phyloP scores from a whole-genome alignment of 2,888 invertebrate genomes.

The Drosophila ochracea region DNA sequence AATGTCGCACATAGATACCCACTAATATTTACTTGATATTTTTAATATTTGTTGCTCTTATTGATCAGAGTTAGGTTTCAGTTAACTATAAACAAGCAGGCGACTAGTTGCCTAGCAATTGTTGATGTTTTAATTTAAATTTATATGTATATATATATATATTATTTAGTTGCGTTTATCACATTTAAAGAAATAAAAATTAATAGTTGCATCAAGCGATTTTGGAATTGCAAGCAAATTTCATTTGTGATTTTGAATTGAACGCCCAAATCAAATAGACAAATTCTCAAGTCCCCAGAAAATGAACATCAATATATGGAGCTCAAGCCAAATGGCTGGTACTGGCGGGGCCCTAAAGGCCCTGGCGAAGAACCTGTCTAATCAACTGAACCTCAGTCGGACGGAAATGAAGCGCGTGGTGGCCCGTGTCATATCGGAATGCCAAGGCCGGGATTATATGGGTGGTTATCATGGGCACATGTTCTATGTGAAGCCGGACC shows the following conservation, averaged over 20 bases:
- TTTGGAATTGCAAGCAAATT: slow-evolving; percentile 19
- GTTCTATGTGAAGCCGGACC: slow-evolving; percentile 60
- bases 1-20: background rate
- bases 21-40: background rate
- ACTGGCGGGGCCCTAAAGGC: slow-evolving; percentile 62
- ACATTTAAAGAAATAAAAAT: slow-evolving; percentile 3
- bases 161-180: slow-evolving; percentile 10
- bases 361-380: slow-evolving; percentile 59
- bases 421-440: slow-evolving; percentile 61
- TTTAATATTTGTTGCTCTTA: background rate
- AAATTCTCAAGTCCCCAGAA: slow-evolving; percentile 7
- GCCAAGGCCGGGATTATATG: slow-evolving; percentile 49
- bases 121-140: background rate
- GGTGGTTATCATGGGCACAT: slow-evolving; percentile 55
- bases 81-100: slow-evolving; percentile 10
- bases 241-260: background rate
- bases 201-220: background rate
- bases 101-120: background rate
- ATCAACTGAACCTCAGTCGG: slow-evolving; percentile 47
- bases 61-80: background rate
- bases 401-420: slow-evolving; percentile 55
- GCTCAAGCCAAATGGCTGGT: slow-evolving; percentile 42
- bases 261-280: background rate
- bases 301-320: slow-evolving; percentile 61
- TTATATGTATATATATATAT: background rate